Percentiles rank a stretch among this genome's conserved stretches.
Conservation (phyloP, 2,888 invertebrate genomes). For the Tinea pellionella region DNA sequence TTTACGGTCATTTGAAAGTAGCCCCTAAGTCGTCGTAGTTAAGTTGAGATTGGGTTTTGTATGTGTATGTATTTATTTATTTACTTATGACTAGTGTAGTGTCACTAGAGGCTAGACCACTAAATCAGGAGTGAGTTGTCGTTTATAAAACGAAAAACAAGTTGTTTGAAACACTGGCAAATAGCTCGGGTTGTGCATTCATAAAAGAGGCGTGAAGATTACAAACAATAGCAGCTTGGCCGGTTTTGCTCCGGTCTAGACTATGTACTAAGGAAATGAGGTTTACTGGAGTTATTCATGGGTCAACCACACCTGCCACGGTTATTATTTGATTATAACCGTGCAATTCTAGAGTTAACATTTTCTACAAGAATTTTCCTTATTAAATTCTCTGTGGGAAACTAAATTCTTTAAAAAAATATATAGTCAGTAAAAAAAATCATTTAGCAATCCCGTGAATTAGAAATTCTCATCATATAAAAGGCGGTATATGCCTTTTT, state of each 20-base stretch:
- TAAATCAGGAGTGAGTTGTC: too few species aligned
- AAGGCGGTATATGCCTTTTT: too few species aligned
- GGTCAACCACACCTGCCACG: background rate
- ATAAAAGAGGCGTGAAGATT: slow-evolving; percentile 6
- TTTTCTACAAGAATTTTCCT: background rate
- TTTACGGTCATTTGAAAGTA: too few species aligned
- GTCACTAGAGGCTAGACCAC: too few species aligned
- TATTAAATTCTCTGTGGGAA: background rate
- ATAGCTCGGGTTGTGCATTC: background rate
- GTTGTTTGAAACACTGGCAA: background rate
- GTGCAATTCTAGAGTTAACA: background rate
- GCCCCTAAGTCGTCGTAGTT: too few species aligned
- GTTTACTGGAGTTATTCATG: background rate
- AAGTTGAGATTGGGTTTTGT: too few species aligned
- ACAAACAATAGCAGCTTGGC: background rate
- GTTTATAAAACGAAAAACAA: background rate
- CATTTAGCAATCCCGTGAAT: too few species aligned
- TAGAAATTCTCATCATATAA: too few species aligned
- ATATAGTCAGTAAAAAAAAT: too few species aligned
- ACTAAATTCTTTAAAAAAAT: too few species aligned
- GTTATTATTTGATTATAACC: background rate
- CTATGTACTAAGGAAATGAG: background rate
- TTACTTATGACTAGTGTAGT: too few species aligned
- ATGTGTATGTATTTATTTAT: too few species aligned
- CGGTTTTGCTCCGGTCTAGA: background rate